These are phyloP conservation scores for Artemia sp. DNA, from an alignment of 2,888 invertebrate genomes.

Conservation along the genomic window DNA sequence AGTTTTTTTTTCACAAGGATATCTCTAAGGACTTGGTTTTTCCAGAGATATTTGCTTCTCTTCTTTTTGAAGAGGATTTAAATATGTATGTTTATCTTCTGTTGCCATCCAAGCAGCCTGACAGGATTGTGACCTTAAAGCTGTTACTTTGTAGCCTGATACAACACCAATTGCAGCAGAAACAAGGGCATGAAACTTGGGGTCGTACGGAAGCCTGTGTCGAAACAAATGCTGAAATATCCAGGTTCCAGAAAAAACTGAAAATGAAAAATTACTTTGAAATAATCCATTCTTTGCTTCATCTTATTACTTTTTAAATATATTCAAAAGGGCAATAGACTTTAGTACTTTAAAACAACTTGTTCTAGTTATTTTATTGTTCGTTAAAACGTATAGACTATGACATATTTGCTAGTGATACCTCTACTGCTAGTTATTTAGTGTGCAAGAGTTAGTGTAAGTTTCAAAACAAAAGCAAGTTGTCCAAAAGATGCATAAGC, in stretches of 20 bases:
- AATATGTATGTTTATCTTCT: conserved; percentile 33
- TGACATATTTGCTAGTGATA: too few species aligned
- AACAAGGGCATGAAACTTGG: conserved; percentile 32
- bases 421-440: too few species aligned
- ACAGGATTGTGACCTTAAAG: conserved; percentile 33
- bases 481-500: too few species aligned
- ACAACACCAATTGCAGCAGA: conserved; percentile 29
- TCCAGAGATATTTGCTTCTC: too few species aligned
- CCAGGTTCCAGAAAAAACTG: conserved; percentile 35
- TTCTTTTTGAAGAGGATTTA: conserved; percentile 19
- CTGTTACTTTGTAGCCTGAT: conserved; percentile 33
- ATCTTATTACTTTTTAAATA: not conserved
- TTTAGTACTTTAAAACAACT: not conserved
- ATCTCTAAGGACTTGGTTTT: too few species aligned
- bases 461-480: too few species aligned
- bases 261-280: not conserved
- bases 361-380: not conserved
- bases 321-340: not conserved
- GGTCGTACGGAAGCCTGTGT: conserved; percentile 31
- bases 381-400: too few species aligned
- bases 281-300: conserved; percentile 15
- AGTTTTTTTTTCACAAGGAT: too few species aligned
- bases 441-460: too few species aligned
- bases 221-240: conserved; percentile 33
- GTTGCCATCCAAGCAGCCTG: conserved; percentile 37